Percentiles rank a stretch among this genome's conserved stretches.
Conservation (phyloP, 2,888 invertebrate species). For the Melanchra persicariae region DNA sequence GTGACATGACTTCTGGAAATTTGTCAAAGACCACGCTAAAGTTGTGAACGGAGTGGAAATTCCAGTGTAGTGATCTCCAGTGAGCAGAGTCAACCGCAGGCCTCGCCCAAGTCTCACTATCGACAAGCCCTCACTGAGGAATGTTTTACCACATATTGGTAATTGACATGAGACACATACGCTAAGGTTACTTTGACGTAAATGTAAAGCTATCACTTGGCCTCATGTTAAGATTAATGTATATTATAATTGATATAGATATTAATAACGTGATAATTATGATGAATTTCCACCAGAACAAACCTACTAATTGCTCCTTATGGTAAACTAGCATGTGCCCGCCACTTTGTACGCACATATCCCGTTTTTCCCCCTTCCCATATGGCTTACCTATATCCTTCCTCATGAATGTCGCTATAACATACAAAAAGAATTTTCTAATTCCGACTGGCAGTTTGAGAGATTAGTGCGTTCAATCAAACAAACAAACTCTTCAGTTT, state of each 20-base stretch:
- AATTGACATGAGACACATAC: constrained; percentile 50
- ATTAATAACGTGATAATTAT: constrained; percentile 24
- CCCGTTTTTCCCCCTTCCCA: no score
- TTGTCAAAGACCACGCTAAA: constrained; percentile 65
- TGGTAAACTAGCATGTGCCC: no score
- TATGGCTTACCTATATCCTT: no score
- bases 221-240: constrained; percentile 1
- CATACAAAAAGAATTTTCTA: no score
- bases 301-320: constrained; percentile 4
- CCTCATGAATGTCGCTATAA: no score
- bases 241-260: no score
- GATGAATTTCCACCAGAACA: background rate
- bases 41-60: constrained; percentile 53
- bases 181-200: constrained; percentile 19
- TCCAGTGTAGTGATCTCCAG: constrained; percentile 46
- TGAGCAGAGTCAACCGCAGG: constrained; percentile 49
- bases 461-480: no score
- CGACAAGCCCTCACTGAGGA: constrained; percentile 51
- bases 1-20: constrained; percentile 65
- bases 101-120: constrained; percentile 42
- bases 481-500: no score
- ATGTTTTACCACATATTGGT: constrained; percentile 55
- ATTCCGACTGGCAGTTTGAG: no score
- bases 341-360: no score
- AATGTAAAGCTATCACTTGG: constrained; percentile 4